A percentile compares a stretch with the other conserved stretches of the same genome.
These are phyloP conservation scores for Amphipoea oculea DNA, from an alignment of 2,888 invertebrate species.

Conservation along the genomic window DNA sequence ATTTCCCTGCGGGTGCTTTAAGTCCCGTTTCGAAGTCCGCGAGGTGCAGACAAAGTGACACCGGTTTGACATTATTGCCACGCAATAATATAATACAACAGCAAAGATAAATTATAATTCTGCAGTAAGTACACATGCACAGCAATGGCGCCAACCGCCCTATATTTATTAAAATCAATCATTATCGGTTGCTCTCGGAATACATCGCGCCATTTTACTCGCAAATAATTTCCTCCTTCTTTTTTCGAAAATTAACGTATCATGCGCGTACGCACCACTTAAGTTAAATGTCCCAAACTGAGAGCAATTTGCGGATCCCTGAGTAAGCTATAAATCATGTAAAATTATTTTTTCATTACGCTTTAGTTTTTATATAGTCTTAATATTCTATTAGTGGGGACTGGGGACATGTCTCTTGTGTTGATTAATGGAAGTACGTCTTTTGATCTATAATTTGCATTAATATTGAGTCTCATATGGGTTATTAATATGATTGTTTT, in stretches of 20 bases:
- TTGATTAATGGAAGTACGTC: conserved; percentile 68
- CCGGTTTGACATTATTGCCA: conserved; percentile 57
- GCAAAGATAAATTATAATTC: conserved; percentile 55
- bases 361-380: conserved; percentile 72
- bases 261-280: conserved; percentile 85
- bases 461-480: conserved; percentile 17
- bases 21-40: conserved; percentile 12
- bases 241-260: conserved; percentile 79
- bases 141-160: conserved; percentile 67
- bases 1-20: conserved; percentile 13
- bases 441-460: conserved; percentile 58
- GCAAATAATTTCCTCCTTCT: conserved; percentile 73
- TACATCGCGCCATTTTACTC: conserved; percentile 75
- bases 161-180: conserved; percentile 82
- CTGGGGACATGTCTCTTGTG: conserved; percentile 70
- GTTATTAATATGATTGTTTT: conserved; percentile 46
- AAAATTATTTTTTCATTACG: conserved; percentile 89
- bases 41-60: conserved; percentile 59
- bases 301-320: conserved; percentile 85
- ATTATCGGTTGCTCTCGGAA: conserved; percentile 73
- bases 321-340: conserved; percentile 90
- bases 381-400: conserved; percentile 85
- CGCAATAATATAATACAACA: conserved; percentile 53
- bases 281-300: conserved; percentile 89
- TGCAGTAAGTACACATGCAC: conserved; percentile 49